Conservation (phyloP, 1,140 invertebrate genomes). For the Drosophila virilis region DNA sequence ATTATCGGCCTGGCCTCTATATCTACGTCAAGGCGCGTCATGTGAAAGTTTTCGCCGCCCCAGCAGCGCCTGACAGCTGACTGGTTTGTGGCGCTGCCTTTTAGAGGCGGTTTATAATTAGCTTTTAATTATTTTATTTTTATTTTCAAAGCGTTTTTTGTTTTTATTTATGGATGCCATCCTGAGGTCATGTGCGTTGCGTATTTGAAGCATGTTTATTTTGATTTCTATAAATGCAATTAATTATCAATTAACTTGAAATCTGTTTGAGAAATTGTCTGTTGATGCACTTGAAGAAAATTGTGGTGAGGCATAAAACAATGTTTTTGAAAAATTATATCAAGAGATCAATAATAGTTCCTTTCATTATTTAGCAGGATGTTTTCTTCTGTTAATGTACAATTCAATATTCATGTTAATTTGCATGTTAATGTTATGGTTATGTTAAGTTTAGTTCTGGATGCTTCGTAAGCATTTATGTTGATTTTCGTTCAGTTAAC, state of each 20-base stretch:
- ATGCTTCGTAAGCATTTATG: no score
- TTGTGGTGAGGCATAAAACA: no score
- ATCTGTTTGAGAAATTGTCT: background rate
- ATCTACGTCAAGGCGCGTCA: conserved; percentile 2
- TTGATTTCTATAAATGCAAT: conserved; percentile 21
- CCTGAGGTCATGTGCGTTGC: conserved; percentile 3
- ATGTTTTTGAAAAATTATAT: no score
- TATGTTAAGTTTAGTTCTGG: background rate
- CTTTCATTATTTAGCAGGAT: background rate
- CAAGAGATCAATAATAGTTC: no score
- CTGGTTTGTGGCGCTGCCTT: conserved; percentile 29
- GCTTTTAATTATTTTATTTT: conserved; percentile 62
- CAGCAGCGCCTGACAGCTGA: conserved; percentile 12
- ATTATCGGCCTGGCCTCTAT: conserved; percentile 28
- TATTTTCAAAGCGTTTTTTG: conserved; percentile 38
- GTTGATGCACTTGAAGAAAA: background rate
- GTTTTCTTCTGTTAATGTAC: background rate
- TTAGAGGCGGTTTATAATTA: conserved; percentile 56
- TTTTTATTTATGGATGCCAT: conserved; percentile 9
- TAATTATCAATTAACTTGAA: conserved; percentile 14
- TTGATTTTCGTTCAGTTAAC: no score
- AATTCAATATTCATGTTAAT: background rate
- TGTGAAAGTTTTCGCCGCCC: conserved; percentile 51
- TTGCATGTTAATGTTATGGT: background rate
- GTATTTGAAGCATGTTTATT: conserved; percentile 26